phyloP scores from a whole-genome alignment of 2,113 vertebrate species.

The Rutilus rutilus region DNA sequence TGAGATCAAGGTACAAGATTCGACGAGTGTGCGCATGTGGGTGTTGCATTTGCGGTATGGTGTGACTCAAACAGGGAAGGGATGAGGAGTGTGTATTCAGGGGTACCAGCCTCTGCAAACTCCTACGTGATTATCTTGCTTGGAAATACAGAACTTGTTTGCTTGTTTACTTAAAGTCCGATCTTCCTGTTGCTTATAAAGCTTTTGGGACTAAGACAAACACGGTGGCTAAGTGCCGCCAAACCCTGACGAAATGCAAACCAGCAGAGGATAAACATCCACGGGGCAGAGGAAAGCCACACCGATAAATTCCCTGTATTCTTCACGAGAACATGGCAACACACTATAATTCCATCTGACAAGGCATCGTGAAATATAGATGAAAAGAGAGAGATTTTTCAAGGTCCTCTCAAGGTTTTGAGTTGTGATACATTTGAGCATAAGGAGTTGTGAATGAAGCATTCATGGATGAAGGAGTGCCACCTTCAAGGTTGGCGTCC shows the following conservation, averaged over 20 bases:
- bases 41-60: constrained; percentile 6
- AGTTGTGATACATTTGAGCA: constrained; percentile 11
- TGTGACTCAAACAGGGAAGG: constrained; percentile 26
- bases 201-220: constrained; percentile 34
- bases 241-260: constrained; percentile 18
- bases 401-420: constrained; percentile 31
- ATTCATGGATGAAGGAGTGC: constrained; percentile 38
- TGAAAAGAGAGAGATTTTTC: constrained; percentile 30
- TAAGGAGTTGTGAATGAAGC: constrained; percentile 40
- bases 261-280: constrained; percentile 34
- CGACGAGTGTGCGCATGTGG: background rate
- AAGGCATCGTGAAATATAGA: constrained; percentile 36
- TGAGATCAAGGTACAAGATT: constrained; percentile 37
- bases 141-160: constrained; percentile 9
- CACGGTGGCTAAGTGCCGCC: background rate
- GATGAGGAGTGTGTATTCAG: constrained; percentile 18
- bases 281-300: constrained; percentile 13
- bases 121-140: constrained; percentile 24
- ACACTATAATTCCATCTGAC: constrained; percentile 33
- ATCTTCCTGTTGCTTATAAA: constrained; percentile 30
- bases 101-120: constrained; percentile 18
- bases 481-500: constrained; percentile 13
- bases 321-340: constrained; percentile 1
- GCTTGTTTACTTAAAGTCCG: constrained; percentile 9
- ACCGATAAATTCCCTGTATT: constrained; percentile 24